Percentiles rank a stretch among this genome's conserved stretches.
Evolutionary conservation across 2,888 invertebrate genomes (phyloP).

Genomic region (Cantharis rustica): DNA sequence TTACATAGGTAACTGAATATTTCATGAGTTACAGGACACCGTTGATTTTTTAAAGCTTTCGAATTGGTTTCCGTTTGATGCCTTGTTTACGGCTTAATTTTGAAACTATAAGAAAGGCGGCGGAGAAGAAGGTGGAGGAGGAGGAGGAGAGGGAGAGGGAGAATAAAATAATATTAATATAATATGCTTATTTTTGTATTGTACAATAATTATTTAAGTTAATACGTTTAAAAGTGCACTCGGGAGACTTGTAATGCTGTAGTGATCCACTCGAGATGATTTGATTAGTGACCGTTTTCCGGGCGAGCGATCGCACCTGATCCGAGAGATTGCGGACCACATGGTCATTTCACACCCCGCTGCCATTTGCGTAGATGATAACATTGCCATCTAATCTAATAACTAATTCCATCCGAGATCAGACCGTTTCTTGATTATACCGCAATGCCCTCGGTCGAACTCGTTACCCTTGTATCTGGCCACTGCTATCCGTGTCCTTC

Average conservation of each 20-base stretch:
- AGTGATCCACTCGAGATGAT: constrained; percentile 44
- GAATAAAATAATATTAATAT: not conserved
- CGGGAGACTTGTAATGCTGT: constrained; percentile 33
- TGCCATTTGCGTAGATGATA: constrained; percentile 42
- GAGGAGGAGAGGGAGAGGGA: not conserved
- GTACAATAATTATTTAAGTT: not conserved
- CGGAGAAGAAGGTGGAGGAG: not conserved
- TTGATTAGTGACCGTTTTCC: constrained; percentile 47
- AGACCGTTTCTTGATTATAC: constrained; percentile 34
- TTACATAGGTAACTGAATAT: constrained; percentile 24
- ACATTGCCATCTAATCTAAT: constrained; percentile 45
- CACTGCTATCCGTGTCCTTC: constrained; percentile 35
- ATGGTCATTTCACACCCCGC: constrained; percentile 44
- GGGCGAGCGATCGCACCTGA: constrained; percentile 44
- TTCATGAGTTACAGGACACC: constrained; percentile 18
- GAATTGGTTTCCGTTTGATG: not conserved
- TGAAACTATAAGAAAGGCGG: not conserved
- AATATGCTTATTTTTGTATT: not conserved
- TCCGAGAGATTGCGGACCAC: constrained; percentile 39
- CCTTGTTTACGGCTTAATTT: not conserved
- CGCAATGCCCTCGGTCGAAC: constrained; percentile 31
- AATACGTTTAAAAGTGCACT: constrained; percentile 14
- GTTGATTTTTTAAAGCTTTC: constrained; percentile 6
- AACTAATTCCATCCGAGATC: constrained; percentile 41
- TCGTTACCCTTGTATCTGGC: constrained; percentile 37